A percentile compares a stretch with the other conserved stretches of the same genome.
phyloP scores from a whole-genome alignment of 2,888 invertebrate genomes.

The Liopterus haemorrhoidalis region DNA sequence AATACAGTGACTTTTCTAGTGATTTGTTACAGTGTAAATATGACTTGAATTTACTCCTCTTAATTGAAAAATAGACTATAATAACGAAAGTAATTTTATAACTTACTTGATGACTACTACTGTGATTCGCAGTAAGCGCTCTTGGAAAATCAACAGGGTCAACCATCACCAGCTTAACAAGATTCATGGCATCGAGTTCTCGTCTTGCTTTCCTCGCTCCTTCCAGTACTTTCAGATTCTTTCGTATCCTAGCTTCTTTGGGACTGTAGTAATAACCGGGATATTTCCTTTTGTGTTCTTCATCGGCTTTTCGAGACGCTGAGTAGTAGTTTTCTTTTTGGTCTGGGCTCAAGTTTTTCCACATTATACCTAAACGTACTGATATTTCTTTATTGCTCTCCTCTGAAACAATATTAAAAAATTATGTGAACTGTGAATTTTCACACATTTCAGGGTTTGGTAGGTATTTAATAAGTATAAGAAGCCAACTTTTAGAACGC shows the following conservation, averaged over 20 bases:
- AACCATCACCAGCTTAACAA: slow-evolving; percentile 29
- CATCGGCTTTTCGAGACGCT: slow-evolving; percentile 43
- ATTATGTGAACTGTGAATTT: too few species aligned
- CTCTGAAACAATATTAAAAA: slow-evolving; percentile 33
- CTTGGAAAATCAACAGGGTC: too few species aligned
- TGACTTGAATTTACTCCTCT: too few species aligned
- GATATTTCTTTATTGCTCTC: slow-evolving; percentile 50
- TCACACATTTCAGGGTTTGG: too few species aligned
- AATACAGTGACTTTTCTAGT: too few species aligned
- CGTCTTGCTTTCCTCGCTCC: slow-evolving; percentile 25
- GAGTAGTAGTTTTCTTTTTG: slow-evolving; percentile 45
- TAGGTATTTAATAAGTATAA: too few species aligned
- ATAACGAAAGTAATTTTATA: too few species aligned
- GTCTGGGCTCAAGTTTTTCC: slow-evolving; percentile 46
- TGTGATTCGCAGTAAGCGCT: too few species aligned
- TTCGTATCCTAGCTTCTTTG: slow-evolving; percentile 43
- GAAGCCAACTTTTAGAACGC: too few species aligned
- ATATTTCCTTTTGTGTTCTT: slow-evolving; percentile 46
- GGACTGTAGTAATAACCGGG: slow-evolving; percentile 46
- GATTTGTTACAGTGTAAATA: too few species aligned
- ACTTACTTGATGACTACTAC: too few species aligned
- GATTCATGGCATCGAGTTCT: slow-evolving; percentile 27
- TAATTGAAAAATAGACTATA: too few species aligned
- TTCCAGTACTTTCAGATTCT: slow-evolving; percentile 32
- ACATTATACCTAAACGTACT: slow-evolving; percentile 47